A percentile compares a stretch with the other conserved stretches of the same genome.
These are phyloP conservation scores for Neogale vison DNA, from an alignment of 2,113 vertebrate genomes.

Conservation along the genomic window DNA sequence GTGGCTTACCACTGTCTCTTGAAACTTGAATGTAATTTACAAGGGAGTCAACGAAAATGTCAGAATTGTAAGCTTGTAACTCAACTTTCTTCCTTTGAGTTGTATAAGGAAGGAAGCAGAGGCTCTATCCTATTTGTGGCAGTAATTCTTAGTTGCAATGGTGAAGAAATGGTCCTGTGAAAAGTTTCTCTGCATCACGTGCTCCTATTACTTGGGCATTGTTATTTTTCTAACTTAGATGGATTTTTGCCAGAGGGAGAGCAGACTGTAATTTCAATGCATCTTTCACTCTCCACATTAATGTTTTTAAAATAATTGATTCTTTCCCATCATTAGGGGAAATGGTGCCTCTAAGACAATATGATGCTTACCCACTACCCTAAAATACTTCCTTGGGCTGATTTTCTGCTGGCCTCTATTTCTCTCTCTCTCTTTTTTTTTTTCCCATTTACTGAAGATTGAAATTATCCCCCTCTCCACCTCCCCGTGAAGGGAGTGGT, in stretches of 20 bases:
- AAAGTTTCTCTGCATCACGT: not conserved
- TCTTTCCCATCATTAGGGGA: not conserved
- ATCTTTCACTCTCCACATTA: constrained; percentile 36
- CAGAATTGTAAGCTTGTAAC: not conserved
- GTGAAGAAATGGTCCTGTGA: not conserved
- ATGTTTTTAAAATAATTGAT: constrained; percentile 48
- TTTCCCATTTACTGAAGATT: constrained; percentile 42
- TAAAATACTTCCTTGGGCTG: not conserved
- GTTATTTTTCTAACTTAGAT: constrained; percentile 26
- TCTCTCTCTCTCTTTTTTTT: not conserved
- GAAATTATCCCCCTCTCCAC: not conserved
- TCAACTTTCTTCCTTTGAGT: not conserved
- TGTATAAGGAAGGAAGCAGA: not conserved
- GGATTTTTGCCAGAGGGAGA: constrained; percentile 34
- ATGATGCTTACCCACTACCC: not conserved
- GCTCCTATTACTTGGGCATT: not conserved
- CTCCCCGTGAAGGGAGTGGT: not conserved
- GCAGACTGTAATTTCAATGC: constrained; percentile 15
- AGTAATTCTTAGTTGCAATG: not conserved
- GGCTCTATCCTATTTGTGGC: not conserved
- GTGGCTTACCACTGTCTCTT: not conserved
- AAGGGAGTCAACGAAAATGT: not conserved
- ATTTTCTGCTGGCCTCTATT: constrained; percentile 14
- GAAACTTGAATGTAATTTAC: not conserved
- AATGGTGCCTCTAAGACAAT: not conserved